These are phyloP conservation scores for Poecilia gillii DNA, from an alignment of 2,797 vertebrate genomes.

Conservation along the genomic window DNA sequence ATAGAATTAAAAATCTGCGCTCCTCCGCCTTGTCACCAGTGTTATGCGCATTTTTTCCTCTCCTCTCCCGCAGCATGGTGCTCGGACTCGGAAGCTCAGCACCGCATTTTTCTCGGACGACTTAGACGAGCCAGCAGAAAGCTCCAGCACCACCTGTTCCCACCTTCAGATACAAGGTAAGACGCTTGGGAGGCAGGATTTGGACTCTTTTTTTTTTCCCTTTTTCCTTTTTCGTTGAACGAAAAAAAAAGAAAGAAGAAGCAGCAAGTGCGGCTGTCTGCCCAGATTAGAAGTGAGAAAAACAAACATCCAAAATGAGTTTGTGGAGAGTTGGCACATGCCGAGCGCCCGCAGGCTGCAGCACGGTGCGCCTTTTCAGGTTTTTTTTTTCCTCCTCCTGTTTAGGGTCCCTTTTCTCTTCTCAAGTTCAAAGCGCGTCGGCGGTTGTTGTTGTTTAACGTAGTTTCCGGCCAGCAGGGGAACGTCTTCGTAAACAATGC, in stretches of 20 bases:
- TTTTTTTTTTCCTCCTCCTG: constrained; percentile 22
- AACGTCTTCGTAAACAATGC: constrained; percentile 66
- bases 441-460: constrained; percentile 61
- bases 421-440: constrained; percentile 68
- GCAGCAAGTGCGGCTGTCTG: neutral
- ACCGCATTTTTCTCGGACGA: constrained; percentile 49
- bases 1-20: constrained; percentile 65
- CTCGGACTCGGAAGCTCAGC: constrained; percentile 49
- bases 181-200: constrained; percentile 22
- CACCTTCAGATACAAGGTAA: constrained; percentile 65
- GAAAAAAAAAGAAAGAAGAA: neutral
- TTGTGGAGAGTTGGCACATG: constrained; percentile 55
- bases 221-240: neutral
- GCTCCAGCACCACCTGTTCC: constrained; percentile 54
- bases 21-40: constrained; percentile 69
- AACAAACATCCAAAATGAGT: constrained; percentile 25
- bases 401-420: constrained; percentile 40
- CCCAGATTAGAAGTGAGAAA: constrained; percentile 8
- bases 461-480: constrained; percentile 69
- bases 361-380: constrained; percentile 11
- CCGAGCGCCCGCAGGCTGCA: constrained; percentile 34
- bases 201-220: neutral
- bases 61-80: constrained; percentile 59
- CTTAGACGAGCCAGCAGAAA: constrained; percentile 41
- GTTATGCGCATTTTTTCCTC: constrained; percentile 53